These are phyloP conservation scores for Tragelaphus scriptus DNA, from an alignment of 2,113 vertebrate genomes.

Conservation along the genomic window DNA sequence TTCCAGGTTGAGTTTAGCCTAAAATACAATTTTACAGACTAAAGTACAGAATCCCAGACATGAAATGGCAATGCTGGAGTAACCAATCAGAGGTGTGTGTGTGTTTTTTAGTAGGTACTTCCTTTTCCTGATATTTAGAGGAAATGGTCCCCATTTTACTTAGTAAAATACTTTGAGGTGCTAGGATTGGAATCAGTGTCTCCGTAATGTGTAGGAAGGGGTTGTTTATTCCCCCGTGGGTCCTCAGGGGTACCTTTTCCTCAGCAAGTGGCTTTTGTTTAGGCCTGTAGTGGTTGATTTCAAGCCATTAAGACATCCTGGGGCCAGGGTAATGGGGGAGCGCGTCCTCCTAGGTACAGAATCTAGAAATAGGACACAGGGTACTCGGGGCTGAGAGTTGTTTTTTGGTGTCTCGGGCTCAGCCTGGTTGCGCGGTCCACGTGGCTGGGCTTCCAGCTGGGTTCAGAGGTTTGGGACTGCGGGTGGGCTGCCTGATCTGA, in stretches of 20 bases:
- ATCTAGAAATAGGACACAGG: fast-evolving
- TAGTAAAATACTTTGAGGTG: background rate
- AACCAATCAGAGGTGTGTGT: background rate
- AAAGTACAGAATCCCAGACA: background rate
- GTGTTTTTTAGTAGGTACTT: background rate
- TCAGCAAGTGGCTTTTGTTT: background rate
- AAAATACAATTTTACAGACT: background rate
- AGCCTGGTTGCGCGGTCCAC: fast-evolving
- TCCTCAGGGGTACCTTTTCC: background rate
- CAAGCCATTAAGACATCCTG: background rate
- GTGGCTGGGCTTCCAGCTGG: background rate
- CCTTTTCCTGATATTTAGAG: background rate
- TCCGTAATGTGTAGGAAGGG: background rate
- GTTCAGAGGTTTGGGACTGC: background rate
- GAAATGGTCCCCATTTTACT: background rate
- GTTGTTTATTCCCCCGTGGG: fast-evolving
- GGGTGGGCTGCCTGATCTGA: background rate
- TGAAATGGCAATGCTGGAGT: background rate
- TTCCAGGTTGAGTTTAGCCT: background rate
- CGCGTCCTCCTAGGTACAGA: fast-evolving
- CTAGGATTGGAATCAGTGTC: background rate
- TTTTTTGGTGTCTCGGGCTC: background rate
- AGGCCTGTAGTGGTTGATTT: background rate
- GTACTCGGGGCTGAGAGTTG: fast-evolving
- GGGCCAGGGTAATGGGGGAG: background rate